These are phyloP conservation scores for Procavia capensis DNA, from an alignment of 2,113 vertebrate species.

Conservation along the genomic window DNA sequence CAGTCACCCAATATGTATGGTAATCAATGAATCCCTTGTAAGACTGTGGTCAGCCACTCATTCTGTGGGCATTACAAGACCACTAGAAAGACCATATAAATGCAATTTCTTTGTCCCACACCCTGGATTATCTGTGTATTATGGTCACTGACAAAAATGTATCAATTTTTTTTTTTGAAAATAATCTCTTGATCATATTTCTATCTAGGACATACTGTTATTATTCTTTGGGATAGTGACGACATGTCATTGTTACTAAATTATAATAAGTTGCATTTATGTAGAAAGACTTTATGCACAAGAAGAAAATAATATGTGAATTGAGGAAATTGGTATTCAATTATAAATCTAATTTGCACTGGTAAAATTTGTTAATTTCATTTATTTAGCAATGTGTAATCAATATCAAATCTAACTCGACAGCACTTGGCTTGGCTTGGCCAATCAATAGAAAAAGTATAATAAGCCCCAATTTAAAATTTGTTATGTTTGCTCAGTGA, in stretches of 20 bases:
- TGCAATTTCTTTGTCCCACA: too few relatives aligned
- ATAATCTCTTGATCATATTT: neutral
- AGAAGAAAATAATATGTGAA: neutral
- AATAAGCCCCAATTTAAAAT: neutral
- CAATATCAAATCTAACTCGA: too few relatives aligned
- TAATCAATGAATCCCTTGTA: too few relatives aligned
- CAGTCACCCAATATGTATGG: too few relatives aligned
- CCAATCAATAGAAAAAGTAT: neutral
- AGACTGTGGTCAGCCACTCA: too few relatives aligned
- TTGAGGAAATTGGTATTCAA: neutral
- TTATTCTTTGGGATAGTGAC: neutral
- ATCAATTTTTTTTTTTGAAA: neutral
- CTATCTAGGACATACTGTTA: neutral
- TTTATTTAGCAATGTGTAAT: neutral
- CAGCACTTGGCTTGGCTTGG: too few relatives aligned
- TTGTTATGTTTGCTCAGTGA: neutral
- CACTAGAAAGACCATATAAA: too few relatives aligned
- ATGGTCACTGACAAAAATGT: neutral
- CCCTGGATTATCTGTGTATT: neutral
- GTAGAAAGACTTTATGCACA: neutral
- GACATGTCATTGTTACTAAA: neutral
- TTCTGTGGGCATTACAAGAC: too few relatives aligned
- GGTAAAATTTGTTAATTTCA: neutral
- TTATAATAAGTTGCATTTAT: neutral
- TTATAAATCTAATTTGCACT: neutral